These are phyloP conservation scores for Zelostemma sp. DNA, from an alignment of 1,140 invertebrate species.

Conservation along the genomic window DNA sequence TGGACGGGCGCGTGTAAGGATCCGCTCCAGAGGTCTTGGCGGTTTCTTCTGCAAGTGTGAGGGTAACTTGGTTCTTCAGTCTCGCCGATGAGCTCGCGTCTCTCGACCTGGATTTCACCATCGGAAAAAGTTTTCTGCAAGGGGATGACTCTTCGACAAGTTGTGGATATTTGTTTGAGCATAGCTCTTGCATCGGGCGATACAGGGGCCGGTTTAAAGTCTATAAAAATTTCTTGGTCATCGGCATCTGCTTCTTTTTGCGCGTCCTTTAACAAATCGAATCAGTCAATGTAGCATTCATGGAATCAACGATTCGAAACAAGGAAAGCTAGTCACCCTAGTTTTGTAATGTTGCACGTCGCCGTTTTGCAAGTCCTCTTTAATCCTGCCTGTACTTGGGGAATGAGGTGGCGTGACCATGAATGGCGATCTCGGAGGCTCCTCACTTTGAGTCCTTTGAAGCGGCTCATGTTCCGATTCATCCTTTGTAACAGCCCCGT, in stretches of 20 bases:
- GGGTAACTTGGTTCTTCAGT: constrained; percentile 66
- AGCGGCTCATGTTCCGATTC: constrained; percentile 79
- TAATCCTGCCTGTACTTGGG: constrained; percentile 28
- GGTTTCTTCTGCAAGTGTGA: constrained; percentile 65
- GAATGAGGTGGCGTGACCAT: constrained; percentile 67
- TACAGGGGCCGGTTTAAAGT: constrained; percentile 83
- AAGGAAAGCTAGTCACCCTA: no score
- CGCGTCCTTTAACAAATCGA: constrained; percentile 22
- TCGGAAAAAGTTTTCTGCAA: constrained; percentile 85
- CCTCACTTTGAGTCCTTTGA: constrained; percentile 86
- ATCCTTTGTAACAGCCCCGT: constrained; percentile 45
- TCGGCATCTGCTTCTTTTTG: constrained; percentile 69
- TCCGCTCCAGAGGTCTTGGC: constrained; percentile 64
- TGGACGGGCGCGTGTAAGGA: constrained; percentile 61
- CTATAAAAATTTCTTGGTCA: constrained; percentile 87
- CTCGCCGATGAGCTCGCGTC: constrained; percentile 66
- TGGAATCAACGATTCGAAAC: no score
- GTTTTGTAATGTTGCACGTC: constrained; percentile 41
- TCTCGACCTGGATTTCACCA: constrained; percentile 81
- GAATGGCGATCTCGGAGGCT: constrained; percentile 80
- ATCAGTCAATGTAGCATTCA: neutral
- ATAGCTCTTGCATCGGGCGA: constrained; percentile 73
- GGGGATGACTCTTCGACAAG: constrained; percentile 72
- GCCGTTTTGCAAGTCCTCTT: constrained; percentile 51
- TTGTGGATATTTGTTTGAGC: constrained; percentile 65